These are phyloP conservation scores for Cryptus viduatorius DNA, from an alignment of 2,888 invertebrate species.

Conservation along the genomic window DNA sequence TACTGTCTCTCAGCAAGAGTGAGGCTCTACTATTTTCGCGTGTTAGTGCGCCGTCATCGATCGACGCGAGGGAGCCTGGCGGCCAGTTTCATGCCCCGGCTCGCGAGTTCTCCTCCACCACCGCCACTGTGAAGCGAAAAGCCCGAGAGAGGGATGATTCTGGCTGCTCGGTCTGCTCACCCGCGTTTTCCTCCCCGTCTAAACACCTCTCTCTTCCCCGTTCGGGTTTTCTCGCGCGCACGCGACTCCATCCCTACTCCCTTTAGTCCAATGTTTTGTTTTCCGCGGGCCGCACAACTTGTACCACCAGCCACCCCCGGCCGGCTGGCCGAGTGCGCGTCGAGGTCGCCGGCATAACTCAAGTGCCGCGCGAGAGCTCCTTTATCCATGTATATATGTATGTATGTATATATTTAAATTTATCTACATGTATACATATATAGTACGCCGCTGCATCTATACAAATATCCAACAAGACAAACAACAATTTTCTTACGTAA, in stretches of 20 bases:
- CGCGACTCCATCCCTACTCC: conserved; percentile 45
- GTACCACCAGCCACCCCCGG: conserved; percentile 62
- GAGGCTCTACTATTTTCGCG: conserved; percentile 63
- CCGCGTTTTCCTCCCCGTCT: conserved; percentile 55
- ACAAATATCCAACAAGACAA: not conserved
- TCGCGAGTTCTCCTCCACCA: conserved; percentile 69
- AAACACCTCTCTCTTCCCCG: conserved; percentile 41
- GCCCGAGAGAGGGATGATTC: conserved; percentile 58
- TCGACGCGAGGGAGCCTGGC: conserved; percentile 78
- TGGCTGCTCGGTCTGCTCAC: conserved; percentile 49
- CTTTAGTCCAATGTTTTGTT: conserved; percentile 60
- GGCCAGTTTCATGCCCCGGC: conserved; percentile 72
- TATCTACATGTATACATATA: too few relatives aligned
- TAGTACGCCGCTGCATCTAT: not conserved
- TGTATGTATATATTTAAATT: not conserved
- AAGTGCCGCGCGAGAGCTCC: conserved; percentile 21
- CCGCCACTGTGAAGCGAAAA: conserved; percentile 19
- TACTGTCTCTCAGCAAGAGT: conserved; percentile 45
- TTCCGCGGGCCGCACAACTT: conserved; percentile 57
- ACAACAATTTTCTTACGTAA: not conserved
- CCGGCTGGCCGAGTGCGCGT: conserved; percentile 35
- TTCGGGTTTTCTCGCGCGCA: conserved; percentile 34
- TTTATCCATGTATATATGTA: not conserved
- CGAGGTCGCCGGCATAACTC: conserved; percentile 34
- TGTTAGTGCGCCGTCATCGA: conserved; percentile 79